phyloP scores from a whole-genome alignment of 2,113 vertebrate species.

The Ptilonorhynchus violaceus region DNA sequence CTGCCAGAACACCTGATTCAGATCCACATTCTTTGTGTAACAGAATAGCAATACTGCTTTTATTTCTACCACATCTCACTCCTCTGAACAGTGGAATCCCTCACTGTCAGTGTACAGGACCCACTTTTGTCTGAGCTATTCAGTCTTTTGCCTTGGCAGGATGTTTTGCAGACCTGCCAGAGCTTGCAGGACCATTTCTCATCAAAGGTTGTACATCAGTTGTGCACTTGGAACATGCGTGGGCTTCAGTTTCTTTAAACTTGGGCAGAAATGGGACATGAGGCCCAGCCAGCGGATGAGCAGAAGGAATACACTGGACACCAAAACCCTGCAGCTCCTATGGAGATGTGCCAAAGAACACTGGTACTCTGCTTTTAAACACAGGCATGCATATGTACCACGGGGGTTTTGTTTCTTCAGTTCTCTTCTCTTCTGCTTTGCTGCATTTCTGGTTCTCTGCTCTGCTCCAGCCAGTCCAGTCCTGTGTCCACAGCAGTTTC shows the following conservation, averaged over 20 bases:
- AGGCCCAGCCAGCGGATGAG: background rate
- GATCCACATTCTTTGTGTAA: accelerated
- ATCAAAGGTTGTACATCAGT: background rate
- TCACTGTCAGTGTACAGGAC: background rate
- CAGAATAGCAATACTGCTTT: background rate
- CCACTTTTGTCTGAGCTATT: background rate
- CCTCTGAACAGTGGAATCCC: background rate
- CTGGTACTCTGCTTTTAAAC: background rate
- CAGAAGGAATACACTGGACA: background rate
- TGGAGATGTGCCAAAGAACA: background rate
- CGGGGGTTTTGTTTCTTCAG: background rate
- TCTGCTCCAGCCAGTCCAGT: background rate
- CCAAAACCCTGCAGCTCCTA: background rate
- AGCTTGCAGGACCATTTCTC: background rate
- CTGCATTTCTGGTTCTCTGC: background rate
- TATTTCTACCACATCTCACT: background rate
- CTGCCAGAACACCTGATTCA: background rate
- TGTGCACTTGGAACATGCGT: background rate
- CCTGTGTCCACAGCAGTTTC: background rate
- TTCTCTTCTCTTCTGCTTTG: background rate
- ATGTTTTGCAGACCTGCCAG: background rate
- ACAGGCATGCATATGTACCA: background rate
- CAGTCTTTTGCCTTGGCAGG: background rate
- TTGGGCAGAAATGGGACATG: background rate
- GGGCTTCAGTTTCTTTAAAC: background rate